Base-by-base conservation (phyloP, 2,888 invertebrate genomes). In the Harmothoe impar region DNA sequence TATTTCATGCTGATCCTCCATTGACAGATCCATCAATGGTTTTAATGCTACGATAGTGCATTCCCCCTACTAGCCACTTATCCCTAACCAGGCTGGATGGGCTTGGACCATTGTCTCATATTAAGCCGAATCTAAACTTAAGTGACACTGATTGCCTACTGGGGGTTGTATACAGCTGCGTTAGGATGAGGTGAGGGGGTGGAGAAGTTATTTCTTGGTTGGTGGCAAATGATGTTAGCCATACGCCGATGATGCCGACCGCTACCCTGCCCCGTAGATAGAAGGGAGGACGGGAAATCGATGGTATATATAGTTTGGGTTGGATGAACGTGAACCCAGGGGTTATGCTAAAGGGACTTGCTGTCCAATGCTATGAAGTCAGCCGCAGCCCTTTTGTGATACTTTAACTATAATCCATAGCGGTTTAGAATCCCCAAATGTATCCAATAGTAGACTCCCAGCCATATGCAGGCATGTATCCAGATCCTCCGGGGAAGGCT, bases 171-270 rank as follows among this genome's bases (percentile, higher is more conserved):
- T 84, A 84, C 84, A 84, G 33, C 84, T 84, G 51, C 84, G 33
- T 84, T 84, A 84, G 84, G 62, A 20, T 62, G 62, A n/a, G 62
- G 43, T 43, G 43, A 43, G 10, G 43, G 43, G 43, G 43, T 7
- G 43, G 78, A n/a, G n/a, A n/a, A 29, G 17, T 78, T 78, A 78
- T 78, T 35, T 62, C 62, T n/a, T 62, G 25, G n/a, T 31, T 3
- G 78, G 10, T 84, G 84, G 51, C 84, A 51, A 84, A 84, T 84
- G 51, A 84, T 43, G 84, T 84, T 84, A 84, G 84, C 84, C 84
- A 84, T 43, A 33, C 84, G 72, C 31, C 31, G 68, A 52, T n/a
- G 29, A 72, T 15, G 29, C 72, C 15, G 72, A 72, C 29, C 29
- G 72, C 15, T 3, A 62, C 23, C 72, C 72, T 29, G 72, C 20